Evolutionary conservation across 2,113 vertebrate genomes (phyloP), one percentile per base, ranked within the genome.

Genomic region (Egretta garzetta): DNA sequence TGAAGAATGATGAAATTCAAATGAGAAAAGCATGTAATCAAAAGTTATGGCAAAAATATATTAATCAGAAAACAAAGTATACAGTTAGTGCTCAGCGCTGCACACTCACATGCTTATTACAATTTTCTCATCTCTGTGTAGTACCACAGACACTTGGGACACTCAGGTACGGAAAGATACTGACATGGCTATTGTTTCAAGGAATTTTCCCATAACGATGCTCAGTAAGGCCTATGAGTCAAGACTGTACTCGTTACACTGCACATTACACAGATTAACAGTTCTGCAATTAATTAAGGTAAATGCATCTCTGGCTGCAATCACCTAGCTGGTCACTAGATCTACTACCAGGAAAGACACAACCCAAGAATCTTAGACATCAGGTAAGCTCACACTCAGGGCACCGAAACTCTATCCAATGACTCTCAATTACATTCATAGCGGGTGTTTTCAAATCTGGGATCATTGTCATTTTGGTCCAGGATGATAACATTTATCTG

Each of bases 381-480:
- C 80, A 70, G 84, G 73, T 80, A 96, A 85, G 95, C 95, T 97
- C 93, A 96, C 88, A 88, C 80, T 96, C 93, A 90, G 81, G 63
- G 81, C 88, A 97, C 91, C 3, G 37, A 97, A 92, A 96, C 39
- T 52, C 72, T 96, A 97, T 91, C 92, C 94, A 97, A 76, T 88
- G 93, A 97, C 70, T 90, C 70, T 73, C 77, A 97, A 98, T 99
- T 97, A 99, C 99, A 99, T 96, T 99, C 99, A 88, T 99, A 99
- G 93, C 93, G 98, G 37, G 98, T 97, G 97, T 99, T 99, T 98
- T 99, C 99, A 97, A 99, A 99, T 97, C 98, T 99, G 28, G 99
- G 99, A 88, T 98, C 99, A 96, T 99, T 99, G 97, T 99, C 99
- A 49, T 99, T 99, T 96, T 99, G 98, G 94, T 99, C 99, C 97